phyloP scores from a whole-genome alignment of 2,888 invertebrate species.

The Cerastis rubricosa region DNA sequence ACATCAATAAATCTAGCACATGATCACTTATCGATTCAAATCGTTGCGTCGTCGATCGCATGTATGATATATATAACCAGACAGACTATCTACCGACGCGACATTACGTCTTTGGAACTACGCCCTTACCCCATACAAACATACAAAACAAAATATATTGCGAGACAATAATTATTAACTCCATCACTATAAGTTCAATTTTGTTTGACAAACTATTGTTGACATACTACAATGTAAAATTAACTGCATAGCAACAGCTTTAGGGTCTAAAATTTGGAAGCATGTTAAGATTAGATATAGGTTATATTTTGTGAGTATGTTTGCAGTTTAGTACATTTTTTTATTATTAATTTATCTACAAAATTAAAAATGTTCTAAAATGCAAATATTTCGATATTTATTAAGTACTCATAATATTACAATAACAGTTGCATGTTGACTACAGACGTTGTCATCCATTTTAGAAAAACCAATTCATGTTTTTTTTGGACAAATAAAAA shows the following conservation, averaged over 20 bases:
- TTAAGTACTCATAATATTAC: constrained; percentile 1
- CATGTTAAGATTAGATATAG: constrained; percentile 23
- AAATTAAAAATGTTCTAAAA: constrained; percentile 21
- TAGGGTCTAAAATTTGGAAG: constrained; percentile 19
- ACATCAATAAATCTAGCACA: background rate
- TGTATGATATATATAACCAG: background rate
- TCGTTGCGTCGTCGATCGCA: background rate
- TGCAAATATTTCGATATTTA: constrained; percentile 9
- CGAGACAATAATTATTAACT: constrained; percentile 1
- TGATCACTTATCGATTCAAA: background rate
- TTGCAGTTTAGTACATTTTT: constrained; percentile 10
- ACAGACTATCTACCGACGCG: background rate
- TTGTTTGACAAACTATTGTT: constrained; percentile 13
- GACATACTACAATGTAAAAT: constrained; percentile 14
- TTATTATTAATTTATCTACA: background rate
- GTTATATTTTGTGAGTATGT: background rate
- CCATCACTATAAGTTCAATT: background rate
- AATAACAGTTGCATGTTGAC: constrained; percentile 16
- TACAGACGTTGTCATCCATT: constrained; percentile 24
- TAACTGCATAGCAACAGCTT: background rate
- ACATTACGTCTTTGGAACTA: background rate
- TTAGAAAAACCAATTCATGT: background rate
- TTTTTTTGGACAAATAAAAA: too few relatives aligned
- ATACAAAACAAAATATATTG: constrained; percentile 22
- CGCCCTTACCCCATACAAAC: constrained; percentile 7